Conservation (phyloP, 2,888 invertebrate species). For the Hecatera dysodea region DNA sequence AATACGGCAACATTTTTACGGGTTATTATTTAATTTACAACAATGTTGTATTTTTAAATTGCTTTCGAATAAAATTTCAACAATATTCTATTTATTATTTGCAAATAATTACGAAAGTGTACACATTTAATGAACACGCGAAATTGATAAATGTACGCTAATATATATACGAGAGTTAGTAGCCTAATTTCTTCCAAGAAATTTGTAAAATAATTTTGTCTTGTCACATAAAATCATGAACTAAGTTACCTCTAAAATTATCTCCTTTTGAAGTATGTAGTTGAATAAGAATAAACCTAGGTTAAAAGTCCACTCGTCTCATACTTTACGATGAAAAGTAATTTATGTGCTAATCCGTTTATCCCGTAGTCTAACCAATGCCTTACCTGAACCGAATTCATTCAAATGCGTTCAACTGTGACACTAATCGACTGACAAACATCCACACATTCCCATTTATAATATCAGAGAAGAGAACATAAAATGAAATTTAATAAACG, state of each 20-base stretch:
- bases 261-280: too few species aligned
- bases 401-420: constrained; percentile 31
- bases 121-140: too few species aligned
- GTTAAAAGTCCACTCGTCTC: not conserved
- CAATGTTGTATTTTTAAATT: not conserved
- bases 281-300: not conserved
- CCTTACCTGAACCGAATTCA: not conserved
- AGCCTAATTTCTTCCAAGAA: not conserved
- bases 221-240: not conserved
- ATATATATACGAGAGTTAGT: not conserved
- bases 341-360: constrained; percentile 15
- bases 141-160: too few species aligned
- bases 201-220: not conserved
- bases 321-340: constrained; percentile 18
- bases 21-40: not conserved
- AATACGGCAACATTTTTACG: not conserved
- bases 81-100: too few species aligned
- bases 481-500: constrained; percentile 36
- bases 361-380: not conserved
- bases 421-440: constrained; percentile 13
- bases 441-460: constrained; percentile 10
- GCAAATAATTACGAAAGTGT: too few species aligned
- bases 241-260: not conserved
- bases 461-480: constrained; percentile 27
- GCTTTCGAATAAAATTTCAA: too few species aligned